Evolutionary conservation across 1,140 invertebrate genomes (phyloP).

Genomic region (Lucilia cuprina): DNA sequence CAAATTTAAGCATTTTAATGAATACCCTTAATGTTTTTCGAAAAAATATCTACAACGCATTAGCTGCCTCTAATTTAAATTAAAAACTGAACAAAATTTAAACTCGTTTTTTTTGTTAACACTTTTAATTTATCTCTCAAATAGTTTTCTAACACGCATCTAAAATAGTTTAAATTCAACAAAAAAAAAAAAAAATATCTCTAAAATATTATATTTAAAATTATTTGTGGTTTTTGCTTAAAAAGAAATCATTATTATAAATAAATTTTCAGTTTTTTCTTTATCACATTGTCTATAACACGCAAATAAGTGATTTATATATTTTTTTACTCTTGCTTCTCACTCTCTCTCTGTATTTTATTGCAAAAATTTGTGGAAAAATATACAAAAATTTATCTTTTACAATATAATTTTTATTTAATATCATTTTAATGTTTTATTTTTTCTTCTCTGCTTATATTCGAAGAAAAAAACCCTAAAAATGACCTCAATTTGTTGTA

Average conservation of each 20-base stretch:
- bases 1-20: too few relatives aligned
- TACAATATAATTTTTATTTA: conserved; percentile 16
- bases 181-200: too few relatives aligned
- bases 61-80: neutral
- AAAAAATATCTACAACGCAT: neutral
- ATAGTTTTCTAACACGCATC: neutral
- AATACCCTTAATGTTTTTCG: too few relatives aligned
- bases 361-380: neutral
- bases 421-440: conserved; percentile 9
- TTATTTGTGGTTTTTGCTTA: neutral
- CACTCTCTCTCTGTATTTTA: neutral
- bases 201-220: too few relatives aligned
- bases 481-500: conserved; percentile 3
- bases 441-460: neutral
- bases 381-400: neutral
- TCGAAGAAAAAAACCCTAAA: neutral
- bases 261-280: neutral
- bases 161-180: neutral
- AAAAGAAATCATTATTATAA: too few relatives aligned
- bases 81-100: neutral
- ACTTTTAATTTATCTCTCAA: neutral
- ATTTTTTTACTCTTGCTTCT: conserved; percentile 12
- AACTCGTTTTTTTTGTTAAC: neutral
- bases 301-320: conserved; percentile 2
- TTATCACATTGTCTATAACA: conserved; percentile 18